Evolutionary conservation across 2,888 invertebrate species (phyloP), one percentile per base, ranked within the genome.

Genomic region (Argyra leucocephala): DNA sequence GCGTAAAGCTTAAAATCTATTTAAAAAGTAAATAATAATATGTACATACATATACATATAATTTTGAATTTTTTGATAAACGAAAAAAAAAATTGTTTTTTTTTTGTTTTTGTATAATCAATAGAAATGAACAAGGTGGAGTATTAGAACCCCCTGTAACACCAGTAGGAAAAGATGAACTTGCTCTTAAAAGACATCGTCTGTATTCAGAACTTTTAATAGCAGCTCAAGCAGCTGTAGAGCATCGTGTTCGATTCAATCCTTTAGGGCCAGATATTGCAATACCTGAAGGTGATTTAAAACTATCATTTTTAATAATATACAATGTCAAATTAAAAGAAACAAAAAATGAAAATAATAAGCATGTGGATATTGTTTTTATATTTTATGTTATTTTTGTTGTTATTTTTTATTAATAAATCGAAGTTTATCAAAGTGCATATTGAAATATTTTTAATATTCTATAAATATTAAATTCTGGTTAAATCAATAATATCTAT

Each of bases 181-280:
- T 90, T 71, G 90, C 90, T 69, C 78, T 90, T 71, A 83, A 88
- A 69, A 83, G 90, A 66, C 90, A 90, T 77, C 83, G 90, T 72
- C 87, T 90, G 78, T 90, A 90, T 79, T 88, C 89, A 64, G 90
- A 90, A 75, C 83, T 90, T 67, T 83, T 90, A 69, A 84, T 85
- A 72, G 88, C 88, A 71, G 87, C 89, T 61, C 85, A 87, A 74
- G 87, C 86, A 71, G 86, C 88, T 64, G 84, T 85, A 64, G 88
- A 88, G 76, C 89, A 90, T 79, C 86, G 87, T 72, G 89, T 90
- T 71, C 84, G 87, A 68, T 89, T 89, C 80, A 88, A 88, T 78
- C 88, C 88, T 22, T 82, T 88, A 62, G 87, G 88, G 69, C 87
- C 88, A 60, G 81, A 84, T 70, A 83, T 88, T 69, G 86, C 86